Conservation (phyloP, 1,140 invertebrate species). For the Ceratitis capitata region DNA sequence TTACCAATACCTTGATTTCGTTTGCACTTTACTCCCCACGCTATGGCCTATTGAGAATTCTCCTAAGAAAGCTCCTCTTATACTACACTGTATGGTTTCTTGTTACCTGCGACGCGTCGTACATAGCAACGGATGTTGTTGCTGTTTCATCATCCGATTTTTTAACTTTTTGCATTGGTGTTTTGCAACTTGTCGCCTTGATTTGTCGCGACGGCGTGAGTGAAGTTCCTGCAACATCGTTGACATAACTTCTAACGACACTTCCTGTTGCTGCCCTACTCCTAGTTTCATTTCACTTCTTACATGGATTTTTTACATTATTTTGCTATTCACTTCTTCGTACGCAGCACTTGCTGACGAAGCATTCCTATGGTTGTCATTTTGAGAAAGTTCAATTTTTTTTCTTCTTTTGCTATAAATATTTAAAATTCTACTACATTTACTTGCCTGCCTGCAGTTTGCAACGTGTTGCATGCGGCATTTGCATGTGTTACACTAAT, state of each 20-base stretch:
- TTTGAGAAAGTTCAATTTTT: neutral
- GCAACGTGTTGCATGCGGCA: neutral
- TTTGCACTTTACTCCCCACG: neutral
- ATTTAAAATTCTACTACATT: neutral
- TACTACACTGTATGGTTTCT: too few species aligned
- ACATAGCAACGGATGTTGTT: too few species aligned
- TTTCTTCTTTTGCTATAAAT: neutral
- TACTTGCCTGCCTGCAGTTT: neutral
- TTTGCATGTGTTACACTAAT: too few species aligned
- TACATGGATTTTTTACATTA: neutral
- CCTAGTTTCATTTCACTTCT: too few species aligned
- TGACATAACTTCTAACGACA: conserved; percentile 9
- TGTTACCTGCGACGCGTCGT: too few species aligned
- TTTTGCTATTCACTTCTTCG: neutral
- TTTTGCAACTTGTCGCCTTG: neutral
- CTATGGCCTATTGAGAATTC: neutral
- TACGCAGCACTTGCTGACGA: neutral
- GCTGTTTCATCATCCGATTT: neutral
- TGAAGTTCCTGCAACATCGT: neutral
- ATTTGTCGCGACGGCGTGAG: too few species aligned
- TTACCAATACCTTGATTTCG: neutral
- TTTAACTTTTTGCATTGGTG: neutral
- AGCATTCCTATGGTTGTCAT: neutral
- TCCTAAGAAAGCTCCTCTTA: neutral
- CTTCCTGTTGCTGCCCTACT: neutral